Evolutionary conservation across 2,888 invertebrate genomes (phyloP).

Genomic region (Deroplatys truncata): DNA sequence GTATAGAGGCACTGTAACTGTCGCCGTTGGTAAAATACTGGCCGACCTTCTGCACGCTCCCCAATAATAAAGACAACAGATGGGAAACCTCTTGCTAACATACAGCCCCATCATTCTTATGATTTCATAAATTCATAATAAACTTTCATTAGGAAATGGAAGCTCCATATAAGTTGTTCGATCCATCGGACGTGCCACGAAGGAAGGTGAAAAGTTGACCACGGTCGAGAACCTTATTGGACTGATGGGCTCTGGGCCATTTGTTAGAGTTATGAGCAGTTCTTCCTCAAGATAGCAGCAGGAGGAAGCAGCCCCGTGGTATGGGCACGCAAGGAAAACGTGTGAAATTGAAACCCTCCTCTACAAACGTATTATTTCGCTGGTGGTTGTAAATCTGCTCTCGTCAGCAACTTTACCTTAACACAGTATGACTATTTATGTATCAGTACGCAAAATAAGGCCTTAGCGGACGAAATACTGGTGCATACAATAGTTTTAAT

Average conservation of each 20-base stretch:
- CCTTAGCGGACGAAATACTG: too few relatives aligned
- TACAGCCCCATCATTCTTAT: constrained; percentile 28
- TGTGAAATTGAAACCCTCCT: background rate
- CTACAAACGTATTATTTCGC: background rate
- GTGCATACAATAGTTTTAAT: too few relatives aligned
- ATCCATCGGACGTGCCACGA: background rate
- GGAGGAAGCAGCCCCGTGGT: background rate
- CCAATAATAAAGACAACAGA: constrained; percentile 30
- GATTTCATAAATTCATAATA: constrained; percentile 33
- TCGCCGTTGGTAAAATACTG: constrained; percentile 19
- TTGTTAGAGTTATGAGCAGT: constrained; percentile 28
- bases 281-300: background rate
- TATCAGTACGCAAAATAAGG: too few relatives aligned
- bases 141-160: constrained; percentile 31
- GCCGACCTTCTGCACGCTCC: background rate
- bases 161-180: constrained; percentile 15
- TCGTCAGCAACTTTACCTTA: too few relatives aligned
- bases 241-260: constrained; percentile 3
- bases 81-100: background rate
- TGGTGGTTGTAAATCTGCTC: too few relatives aligned
- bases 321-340: background rate
- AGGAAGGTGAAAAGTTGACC: background rate
- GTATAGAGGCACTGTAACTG: constrained; percentile 10
- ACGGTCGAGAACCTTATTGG: background rate
- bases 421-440: too few relatives aligned